Evolutionary conservation across 2,888 invertebrate species (phyloP), one percentile per base, ranked within the genome.

Genomic region (Melikaiella ostensackeni): DNA sequence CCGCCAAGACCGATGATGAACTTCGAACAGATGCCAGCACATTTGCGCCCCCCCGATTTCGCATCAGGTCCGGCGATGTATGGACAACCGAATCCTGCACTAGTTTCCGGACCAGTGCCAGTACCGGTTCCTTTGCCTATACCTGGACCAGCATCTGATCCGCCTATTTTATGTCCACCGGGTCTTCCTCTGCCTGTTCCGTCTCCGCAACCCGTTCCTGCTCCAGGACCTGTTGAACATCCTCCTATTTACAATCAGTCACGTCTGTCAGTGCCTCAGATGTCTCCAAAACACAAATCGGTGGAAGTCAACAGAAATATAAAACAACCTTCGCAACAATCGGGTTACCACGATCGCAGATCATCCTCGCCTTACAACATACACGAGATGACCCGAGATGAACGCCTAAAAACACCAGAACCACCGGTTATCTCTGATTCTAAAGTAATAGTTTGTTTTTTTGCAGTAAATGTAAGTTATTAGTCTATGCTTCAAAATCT

Each of bases 351-450:
- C 16, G 42, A 76, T n/a, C 70, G 62, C 62, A 42, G 64, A 76
- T 19, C 57, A 27, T 70, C 82, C 5, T 61, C 84, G 16, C 75
- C 85, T n/a, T 83, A 86, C 77, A 87, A 85, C 35, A 85, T 79
- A 27, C 82, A 81, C 33, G 80, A 77, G 24, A 75, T 74, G 46
- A 76, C 73, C 5, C 86, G 79, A 46, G 81, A 88, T 57, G 89
- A 90, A 79, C 88, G 91, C 42, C 80, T 91, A 38, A 89, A 87
- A 82, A 91, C 91, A 27, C 91, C 91, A 11, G 91, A 91, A 77
- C 91, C 91, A 42, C 91, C 91, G 5, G 88, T 91, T 86, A 91
- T 91, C 83, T 91, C 91, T 19, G 86, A 88, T 79, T 81, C 85
- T 75, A 90, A 91, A 91, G 91, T 91, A 91, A 91, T 87, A 86